These are phyloP conservation scores for Pollenia angustigena DNA, from an alignment of 2,888 invertebrate species.

Conservation along the genomic window DNA sequence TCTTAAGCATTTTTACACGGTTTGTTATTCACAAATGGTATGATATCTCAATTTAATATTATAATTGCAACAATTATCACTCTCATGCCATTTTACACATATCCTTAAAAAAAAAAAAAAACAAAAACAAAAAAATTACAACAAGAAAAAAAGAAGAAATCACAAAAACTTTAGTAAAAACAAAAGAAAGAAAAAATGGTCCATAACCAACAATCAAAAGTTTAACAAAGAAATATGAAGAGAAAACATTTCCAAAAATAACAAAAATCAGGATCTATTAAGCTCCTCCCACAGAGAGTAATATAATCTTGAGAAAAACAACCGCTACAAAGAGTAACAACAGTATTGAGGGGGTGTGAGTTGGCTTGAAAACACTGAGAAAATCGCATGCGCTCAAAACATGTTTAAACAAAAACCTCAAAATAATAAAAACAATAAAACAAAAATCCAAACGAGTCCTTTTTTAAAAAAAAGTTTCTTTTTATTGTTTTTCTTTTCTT, in stretches of 20 bases:
- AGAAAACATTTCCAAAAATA: slow-evolving; percentile 13
- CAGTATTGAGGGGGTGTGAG: slow-evolving; percentile 53
- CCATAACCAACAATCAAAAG: slow-evolving; percentile 59
- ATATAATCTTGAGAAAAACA: slow-evolving; percentile 20
- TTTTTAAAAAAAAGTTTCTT: slow-evolving; percentile 31
- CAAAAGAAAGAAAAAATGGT: slow-evolving; percentile 13
- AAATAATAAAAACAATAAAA: slow-evolving; percentile 7
- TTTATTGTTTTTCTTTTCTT: slow-evolving; percentile 12
- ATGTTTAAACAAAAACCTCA: slow-evolving; percentile 44
- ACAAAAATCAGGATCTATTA: slow-evolving; percentile 30
- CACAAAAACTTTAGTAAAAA: slow-evolving; percentile 14
- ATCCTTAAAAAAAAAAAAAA: slow-evolving; percentile 1
- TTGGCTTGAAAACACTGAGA: slow-evolving; percentile 43
- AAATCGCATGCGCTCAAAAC: slow-evolving; percentile 55
- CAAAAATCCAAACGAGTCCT: slow-evolving; percentile 6
- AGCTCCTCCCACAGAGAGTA: slow-evolving; percentile 61
- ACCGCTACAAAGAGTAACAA: neutral
- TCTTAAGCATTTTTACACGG: slow-evolving; percentile 1
- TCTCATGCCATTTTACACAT: slow-evolving; percentile 81
- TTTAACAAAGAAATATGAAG: slow-evolving; percentile 14
- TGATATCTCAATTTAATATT: slow-evolving; percentile 84
- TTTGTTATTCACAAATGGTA: slow-evolving; percentile 79
- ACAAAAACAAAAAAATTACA: slow-evolving; percentile 11
- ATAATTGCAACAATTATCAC: slow-evolving; percentile 84
- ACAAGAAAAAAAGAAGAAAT: neutral